phyloP scores from a whole-genome alignment of 2,113 vertebrate species.

The Pavo muticus region DNA sequence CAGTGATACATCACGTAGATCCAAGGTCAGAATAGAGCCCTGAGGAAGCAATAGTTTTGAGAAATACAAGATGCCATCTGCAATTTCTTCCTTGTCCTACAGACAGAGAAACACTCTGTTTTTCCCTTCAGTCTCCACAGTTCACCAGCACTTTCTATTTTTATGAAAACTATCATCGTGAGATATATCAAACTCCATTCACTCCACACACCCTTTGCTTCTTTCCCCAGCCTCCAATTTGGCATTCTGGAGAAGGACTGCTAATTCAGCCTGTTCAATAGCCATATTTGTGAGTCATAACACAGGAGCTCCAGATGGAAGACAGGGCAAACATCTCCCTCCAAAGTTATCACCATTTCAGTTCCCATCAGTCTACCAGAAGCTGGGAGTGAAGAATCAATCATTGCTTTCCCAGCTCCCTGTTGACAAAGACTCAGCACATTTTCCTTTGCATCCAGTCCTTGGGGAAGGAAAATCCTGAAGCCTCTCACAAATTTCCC shows the following conservation, averaged over 20 bases:
- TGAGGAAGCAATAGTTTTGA: background rate
- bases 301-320: slow-evolving; percentile 81
- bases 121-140: background rate
- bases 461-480: background rate
- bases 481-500: background rate
- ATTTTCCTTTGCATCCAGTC: slow-evolving; percentile 9
- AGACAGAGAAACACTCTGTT: background rate
- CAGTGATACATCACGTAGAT: background rate
- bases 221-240: slow-evolving; percentile 52
- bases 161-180: slow-evolving; percentile 23
- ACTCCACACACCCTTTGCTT: slow-evolving; percentile 53
- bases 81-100: background rate
- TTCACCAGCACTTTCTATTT: slow-evolving; percentile 3
- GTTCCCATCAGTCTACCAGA: slow-evolving; percentile 78
- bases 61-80: background rate
- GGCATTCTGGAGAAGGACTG: slow-evolving; percentile 49
- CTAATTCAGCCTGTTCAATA: slow-evolving; percentile 68
- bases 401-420: background rate
- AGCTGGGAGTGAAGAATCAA: slow-evolving; percentile 68
- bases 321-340: slow-evolving; percentile 73
- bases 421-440: slow-evolving; percentile 42
- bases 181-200: slow-evolving; percentile 45
- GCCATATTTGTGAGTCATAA: slow-evolving; percentile 64
- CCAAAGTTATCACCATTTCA: slow-evolving; percentile 63
- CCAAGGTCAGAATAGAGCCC: background rate